A percentile compares a stretch with the other conserved stretches of the same genome.
Conservation (phyloP, 2,888 invertebrate species). For the Rhogogaster chlorosoma region DNA sequence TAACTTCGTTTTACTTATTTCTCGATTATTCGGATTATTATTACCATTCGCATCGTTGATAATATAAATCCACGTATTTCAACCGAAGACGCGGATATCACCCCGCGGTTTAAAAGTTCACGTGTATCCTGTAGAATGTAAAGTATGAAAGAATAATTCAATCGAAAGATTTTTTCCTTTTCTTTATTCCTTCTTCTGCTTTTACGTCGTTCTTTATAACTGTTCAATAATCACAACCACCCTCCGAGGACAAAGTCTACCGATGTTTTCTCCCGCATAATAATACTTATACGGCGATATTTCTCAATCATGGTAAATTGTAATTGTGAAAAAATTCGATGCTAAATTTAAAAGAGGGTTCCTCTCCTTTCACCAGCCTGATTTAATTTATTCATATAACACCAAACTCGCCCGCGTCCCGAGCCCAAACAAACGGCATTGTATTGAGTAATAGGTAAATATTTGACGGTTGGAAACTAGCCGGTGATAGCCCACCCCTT, state of each 20-base stretch:
- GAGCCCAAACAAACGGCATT: conserved; percentile 61
- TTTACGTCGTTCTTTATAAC: no score
- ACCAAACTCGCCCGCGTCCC: background rate
- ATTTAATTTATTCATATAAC: conserved; percentile 45
- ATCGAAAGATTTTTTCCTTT: no score
- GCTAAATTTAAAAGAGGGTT: background rate
- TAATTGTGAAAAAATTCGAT: background rate
- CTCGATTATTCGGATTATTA: background rate
- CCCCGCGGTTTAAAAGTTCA: no score
- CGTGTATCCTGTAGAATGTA: no score
- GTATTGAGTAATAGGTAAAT: conserved; percentile 73
- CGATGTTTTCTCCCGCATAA: no score
- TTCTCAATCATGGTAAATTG: no score
- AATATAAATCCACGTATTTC: background rate
- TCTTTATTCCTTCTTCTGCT: no score
- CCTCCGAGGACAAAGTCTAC: no score
- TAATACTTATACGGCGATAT: no score
- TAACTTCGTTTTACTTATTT: background rate
- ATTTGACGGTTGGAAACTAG: conserved; percentile 68
- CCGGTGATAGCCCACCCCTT: conserved; percentile 47
- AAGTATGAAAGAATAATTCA: no score
- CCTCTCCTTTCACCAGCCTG: background rate
- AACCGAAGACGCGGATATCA: no score
- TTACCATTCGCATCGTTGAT: background rate
- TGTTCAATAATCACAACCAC: no score